Evolutionary conservation across 2,113 vertebrate species (phyloP), one percentile per base, ranked within the genome.

Genomic region (Vulpes vulpes): DNA sequence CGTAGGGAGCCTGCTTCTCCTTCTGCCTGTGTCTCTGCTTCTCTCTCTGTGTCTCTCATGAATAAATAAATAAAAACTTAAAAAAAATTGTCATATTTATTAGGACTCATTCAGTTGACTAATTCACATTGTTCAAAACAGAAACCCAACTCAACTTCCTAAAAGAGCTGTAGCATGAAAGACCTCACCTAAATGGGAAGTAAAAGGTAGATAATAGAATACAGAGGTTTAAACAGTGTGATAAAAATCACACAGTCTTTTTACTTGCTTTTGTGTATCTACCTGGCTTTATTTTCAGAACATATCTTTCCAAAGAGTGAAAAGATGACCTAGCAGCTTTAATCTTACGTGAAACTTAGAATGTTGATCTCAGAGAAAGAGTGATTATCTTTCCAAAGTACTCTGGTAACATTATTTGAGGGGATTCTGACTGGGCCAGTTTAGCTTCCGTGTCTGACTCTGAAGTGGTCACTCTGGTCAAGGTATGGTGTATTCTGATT

Each of bases 21-120:
- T 43, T 43, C 43, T 7, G 43, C 43, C 43, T 43, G 43, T 43
- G 43, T 43, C 43, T 43, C 43, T 43, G 43, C 43, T 43, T 43
- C 43, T 43, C 43, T 43, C 43, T 43, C 4, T 43, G 38, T 43
- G 38, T 43, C 38, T 43, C 43, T 43, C 43, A 43, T 43, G 43
- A 43, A 43, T 43, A 43, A 43, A 43, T 43, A 43, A 43, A 43
- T 43, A 43, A 43, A 43, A 43, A 7, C 43, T 43, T 43, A 7
- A 43, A 43, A 43, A 96, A 92, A 67, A 23, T 38, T 85, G 17
- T 90, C 20, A 57, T 55, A 67, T 60, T 57, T 96, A 73, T 94
- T 60, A 67, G 14, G 17, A 79, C 25, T 89, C 9, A 76, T 53
- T 65, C 5, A 32, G 17, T 65, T 73, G 49, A 94, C 49, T 79